Percentiles rank a stretch among this genome's conserved stretches.
These are phyloP conservation scores for Toxostoma redivivum DNA, from an alignment of 2,113 vertebrate species.

Conservation along the genomic window DNA sequence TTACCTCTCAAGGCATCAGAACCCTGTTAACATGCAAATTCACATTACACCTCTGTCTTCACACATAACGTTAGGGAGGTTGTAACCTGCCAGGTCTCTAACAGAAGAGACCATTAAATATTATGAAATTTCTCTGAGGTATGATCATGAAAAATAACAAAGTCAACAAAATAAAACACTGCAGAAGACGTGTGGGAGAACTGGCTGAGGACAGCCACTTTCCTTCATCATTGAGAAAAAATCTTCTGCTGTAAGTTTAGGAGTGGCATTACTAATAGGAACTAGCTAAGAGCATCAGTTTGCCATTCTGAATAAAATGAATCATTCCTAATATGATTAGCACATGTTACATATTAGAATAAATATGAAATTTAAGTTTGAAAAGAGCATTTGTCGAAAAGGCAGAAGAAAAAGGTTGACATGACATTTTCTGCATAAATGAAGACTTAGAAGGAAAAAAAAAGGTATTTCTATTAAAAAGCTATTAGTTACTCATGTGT, in stretches of 20 bases:
- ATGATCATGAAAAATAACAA: neutral
- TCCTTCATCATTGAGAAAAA: neutral
- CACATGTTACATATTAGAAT: neutral
- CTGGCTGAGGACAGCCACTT: neutral
- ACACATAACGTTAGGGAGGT: neutral
- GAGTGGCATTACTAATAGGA: neutral
- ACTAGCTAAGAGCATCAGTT: neutral
- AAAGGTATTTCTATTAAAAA: constrained; percentile 10
- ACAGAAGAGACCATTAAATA: neutral
- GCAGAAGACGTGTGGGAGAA: neutral
- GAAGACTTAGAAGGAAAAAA: constrained; percentile 15
- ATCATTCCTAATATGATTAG: constrained; percentile 36
- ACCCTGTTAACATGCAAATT: neutral
- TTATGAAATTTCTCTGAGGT: neutral
- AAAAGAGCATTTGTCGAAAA: constrained; percentile 50
- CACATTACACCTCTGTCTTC: neutral
- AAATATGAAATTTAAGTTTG: constrained; percentile 12
- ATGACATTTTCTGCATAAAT: constrained; percentile 38
- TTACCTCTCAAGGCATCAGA: neutral
- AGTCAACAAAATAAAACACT: neutral
- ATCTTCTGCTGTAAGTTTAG: neutral
- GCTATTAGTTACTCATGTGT: constrained; percentile 27
- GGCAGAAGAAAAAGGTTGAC: constrained; percentile 38
- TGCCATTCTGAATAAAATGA: neutral
- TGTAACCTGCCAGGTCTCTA: neutral